A percentile compares a stretch with the other conserved stretches of the same genome.
These are phyloP conservation scores for Folsomia candida DNA, from an alignment of 2,888 invertebrate genomes.

Conservation along the genomic window DNA sequence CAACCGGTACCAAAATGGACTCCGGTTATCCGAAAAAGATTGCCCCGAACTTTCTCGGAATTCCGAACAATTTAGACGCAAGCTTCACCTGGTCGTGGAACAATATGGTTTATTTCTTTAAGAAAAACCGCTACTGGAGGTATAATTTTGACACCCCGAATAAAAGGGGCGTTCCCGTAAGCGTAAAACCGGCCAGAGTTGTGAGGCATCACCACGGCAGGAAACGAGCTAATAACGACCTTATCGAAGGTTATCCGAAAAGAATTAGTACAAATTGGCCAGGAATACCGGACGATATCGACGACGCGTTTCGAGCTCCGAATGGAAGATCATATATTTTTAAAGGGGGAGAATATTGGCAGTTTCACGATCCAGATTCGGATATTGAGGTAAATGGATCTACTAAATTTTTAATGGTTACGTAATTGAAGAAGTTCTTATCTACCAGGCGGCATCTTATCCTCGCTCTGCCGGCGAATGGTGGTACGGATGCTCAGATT, in stretches of 20 bases:
- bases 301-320: slow-evolving; percentile 39
- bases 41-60: slow-evolving; percentile 42
- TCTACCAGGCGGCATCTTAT: slow-evolving; percentile 31
- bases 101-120: slow-evolving; percentile 43
- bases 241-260: slow-evolving; percentile 30
- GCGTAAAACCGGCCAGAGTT: background rate
- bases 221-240: slow-evolving; percentile 22
- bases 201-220: slow-evolving; percentile 10
- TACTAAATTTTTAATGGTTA: background rate
- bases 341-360: slow-evolving; percentile 41
- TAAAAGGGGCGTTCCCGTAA: slow-evolving; percentile 22
- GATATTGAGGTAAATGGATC: slow-evolving; percentile 24
- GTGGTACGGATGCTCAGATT: slow-evolving; percentile 40
- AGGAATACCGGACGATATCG: slow-evolving; percentile 27
- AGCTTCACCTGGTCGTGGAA: slow-evolving; percentile 40
- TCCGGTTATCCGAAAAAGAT: slow-evolving; percentile 42
- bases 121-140: slow-evolving; percentile 38
- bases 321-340: slow-evolving; percentile 40
- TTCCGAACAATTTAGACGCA: slow-evolving; percentile 43
- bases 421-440: background rate
- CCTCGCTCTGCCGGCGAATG: slow-evolving; percentile 31
- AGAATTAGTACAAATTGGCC: slow-evolving; percentile 33
- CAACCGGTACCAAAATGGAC: slow-evolving; percentile 38
- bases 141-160: slow-evolving; percentile 35
- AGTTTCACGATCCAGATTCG: slow-evolving; percentile 39